Conservation (phyloP, 2,797 vertebrate species). For the Oryzias sinensis region DNA sequence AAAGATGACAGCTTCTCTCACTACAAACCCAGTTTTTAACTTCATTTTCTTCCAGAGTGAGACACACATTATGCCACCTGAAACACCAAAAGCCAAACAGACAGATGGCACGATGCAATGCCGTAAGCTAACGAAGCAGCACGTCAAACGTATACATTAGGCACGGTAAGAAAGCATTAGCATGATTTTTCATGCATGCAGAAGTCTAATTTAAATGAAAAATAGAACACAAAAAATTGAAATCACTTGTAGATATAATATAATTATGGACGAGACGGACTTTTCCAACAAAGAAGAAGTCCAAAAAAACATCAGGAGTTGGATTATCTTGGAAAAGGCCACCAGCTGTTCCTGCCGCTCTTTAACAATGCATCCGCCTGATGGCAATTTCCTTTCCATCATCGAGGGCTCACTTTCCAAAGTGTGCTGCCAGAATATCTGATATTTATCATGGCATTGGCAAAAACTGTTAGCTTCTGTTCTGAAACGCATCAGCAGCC, state of each 20-base stretch:
- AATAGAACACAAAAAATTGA: neutral
- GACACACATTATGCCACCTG: conserved; percentile 50
- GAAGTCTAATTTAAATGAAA: neutral
- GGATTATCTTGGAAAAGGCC: conserved; percentile 65
- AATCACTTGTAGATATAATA: neutral
- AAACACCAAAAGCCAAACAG: conserved; percentile 54
- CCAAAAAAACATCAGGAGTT: conserved; percentile 49
- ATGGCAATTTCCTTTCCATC: conserved; percentile 60
- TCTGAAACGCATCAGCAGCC: conserved; percentile 60
- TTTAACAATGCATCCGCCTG: conserved; percentile 66
- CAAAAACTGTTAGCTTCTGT: conserved; percentile 60
- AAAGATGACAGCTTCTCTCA: conserved; percentile 27
- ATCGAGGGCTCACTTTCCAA: conserved; percentile 61
- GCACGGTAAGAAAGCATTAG: conserved; percentile 20
- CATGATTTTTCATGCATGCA: conserved; percentile 33
- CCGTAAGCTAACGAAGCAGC: conserved; percentile 53
- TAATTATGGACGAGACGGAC: conserved; percentile 3
- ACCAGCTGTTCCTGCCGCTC: conserved; percentile 64
- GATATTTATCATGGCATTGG: conserved; percentile 75
- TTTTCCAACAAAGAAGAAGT: conserved; percentile 23
- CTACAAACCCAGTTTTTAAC: conserved; percentile 10
- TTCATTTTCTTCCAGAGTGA: conserved; percentile 28
- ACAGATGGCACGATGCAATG: conserved; percentile 60
- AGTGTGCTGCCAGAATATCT: conserved; percentile 65
- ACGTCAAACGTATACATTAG: conserved; percentile 44